A percentile compares a stretch with the other conserved stretches of the same genome.
Conservation (phyloP, 2,888 invertebrate species). For the Choristoneura rosaceana region DNA sequence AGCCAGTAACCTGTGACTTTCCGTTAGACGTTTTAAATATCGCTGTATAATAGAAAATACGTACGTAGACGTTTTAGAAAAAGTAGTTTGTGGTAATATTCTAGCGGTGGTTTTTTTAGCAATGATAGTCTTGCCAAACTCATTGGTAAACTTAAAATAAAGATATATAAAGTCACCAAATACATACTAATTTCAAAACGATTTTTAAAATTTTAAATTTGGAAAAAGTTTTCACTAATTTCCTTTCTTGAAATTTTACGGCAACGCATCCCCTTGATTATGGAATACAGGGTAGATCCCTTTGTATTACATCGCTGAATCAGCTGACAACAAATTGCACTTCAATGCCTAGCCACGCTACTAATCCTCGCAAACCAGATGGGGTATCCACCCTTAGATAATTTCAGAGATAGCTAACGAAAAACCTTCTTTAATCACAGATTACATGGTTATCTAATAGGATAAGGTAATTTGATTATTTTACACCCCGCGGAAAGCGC, state of each 20-base stretch:
- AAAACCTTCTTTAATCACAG: slow-evolving; percentile 22
- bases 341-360: slow-evolving; percentile 17
- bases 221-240: neutral
- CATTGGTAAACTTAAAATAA: too few relatives aligned
- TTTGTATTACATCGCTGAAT: slow-evolving; percentile 27
- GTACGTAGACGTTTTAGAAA: too few relatives aligned
- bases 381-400: slow-evolving; percentile 24
- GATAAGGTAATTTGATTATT: slow-evolving; percentile 6
- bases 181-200: too few relatives aligned
- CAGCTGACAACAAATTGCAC: slow-evolving; percentile 15
- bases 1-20: neutral
- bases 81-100: neutral
- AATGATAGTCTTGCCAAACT: too few relatives aligned
- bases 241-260: neutral
- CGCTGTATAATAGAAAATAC: neutral
- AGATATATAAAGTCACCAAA: too few relatives aligned
- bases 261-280: neutral
- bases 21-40: neutral
- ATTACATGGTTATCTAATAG: neutral
- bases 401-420: slow-evolving; percentile 21
- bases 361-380: slow-evolving; percentile 34
- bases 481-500: neutral
- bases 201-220: too few relatives aligned
- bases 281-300: slow-evolving; percentile 7
- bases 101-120: too few relatives aligned